Evolutionary conservation across 92 coral and sea anemone genomes (phyloP).

Genomic region (Zoanthus gigantus): DNA sequence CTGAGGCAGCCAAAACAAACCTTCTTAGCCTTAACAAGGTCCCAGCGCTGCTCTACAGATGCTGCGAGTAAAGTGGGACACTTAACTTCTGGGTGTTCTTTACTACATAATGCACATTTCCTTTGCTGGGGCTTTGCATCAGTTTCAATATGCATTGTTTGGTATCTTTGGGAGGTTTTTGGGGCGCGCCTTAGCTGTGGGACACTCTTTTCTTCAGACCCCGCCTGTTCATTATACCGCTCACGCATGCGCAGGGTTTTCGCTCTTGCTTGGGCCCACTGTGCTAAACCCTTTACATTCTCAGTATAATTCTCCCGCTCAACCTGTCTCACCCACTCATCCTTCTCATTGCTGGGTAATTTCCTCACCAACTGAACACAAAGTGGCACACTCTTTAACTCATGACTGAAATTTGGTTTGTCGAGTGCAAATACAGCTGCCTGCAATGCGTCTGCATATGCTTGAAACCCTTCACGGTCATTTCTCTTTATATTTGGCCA

Average conservation of each 20-base stretch:
- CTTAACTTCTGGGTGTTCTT: conserved; percentile 38
- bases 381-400: conserved; percentile 44
- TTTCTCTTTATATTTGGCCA: conserved; percentile 50
- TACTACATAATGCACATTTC: conserved; percentile 38
- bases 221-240: conserved; percentile 38
- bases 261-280: conserved; percentile 57
- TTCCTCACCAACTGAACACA: conserved; percentile 49
- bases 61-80: conserved; percentile 49
- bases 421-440: conserved; percentile 68
- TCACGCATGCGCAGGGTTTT: conserved; percentile 44
- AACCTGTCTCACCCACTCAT: conserved; percentile 58
- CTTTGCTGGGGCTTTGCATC: background rate
- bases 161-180: conserved; percentile 5
- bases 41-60: conserved; percentile 42
- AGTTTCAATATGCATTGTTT: conserved; percentile 19
- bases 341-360: conserved; percentile 51
- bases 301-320: conserved; percentile 40
- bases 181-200: conserved; percentile 8
- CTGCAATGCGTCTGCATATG: conserved; percentile 61
- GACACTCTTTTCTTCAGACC: conserved; percentile 1
- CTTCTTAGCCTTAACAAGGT: conserved; percentile 37
- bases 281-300: conserved; percentile 47
- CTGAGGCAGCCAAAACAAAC: conserved; percentile 46
- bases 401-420: conserved; percentile 52
- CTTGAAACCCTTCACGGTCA: conserved; percentile 55